Evolutionary conservation across 2,797 vertebrate genomes (phyloP).

Genomic region (Echiichthys vipera): DNA sequence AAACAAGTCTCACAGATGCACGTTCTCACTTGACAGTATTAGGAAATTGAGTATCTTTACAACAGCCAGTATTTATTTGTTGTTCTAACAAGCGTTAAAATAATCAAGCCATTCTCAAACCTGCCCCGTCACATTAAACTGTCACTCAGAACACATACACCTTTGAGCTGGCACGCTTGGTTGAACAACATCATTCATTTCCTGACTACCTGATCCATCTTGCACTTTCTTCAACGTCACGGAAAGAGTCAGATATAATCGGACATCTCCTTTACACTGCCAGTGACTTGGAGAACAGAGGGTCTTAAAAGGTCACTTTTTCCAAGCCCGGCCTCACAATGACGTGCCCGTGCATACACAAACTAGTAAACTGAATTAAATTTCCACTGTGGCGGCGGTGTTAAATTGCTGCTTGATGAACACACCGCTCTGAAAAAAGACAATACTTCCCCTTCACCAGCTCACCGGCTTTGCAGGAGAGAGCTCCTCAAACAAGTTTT

Average conservation of each 20-base stretch:
- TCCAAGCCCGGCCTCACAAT: neutral
- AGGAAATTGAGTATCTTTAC: conserved; percentile 5
- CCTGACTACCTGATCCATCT: neutral
- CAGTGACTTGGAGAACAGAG: conserved; percentile 11
- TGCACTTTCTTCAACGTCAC: conserved; percentile 8
- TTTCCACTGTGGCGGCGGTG: conserved; percentile 44
- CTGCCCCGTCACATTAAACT: conserved; percentile 27
- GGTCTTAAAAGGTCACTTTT: conserved; percentile 38
- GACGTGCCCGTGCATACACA: conserved; percentile 12
- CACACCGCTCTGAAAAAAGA: neutral
- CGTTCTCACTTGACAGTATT: conserved; percentile 4
- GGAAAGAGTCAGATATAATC: conserved; percentile 25
- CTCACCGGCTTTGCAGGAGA: conserved; percentile 1
- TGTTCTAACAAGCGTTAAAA: neutral
- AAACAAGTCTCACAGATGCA: neutral
- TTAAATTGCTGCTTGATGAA: conserved; percentile 28
- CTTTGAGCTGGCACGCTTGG: conserved; percentile 12
- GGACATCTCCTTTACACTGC: conserved; percentile 14
- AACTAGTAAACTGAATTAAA: conserved; percentile 41
- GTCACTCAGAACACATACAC: conserved; percentile 1
- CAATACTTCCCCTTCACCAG: neutral
- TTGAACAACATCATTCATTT: conserved; percentile 9
- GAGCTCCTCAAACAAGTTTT: neutral
- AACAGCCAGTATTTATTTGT: neutral
- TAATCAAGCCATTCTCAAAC: conserved; percentile 1